phyloP scores from a whole-genome alignment of 2,113 vertebrate species.

The Myxocyprinus asiaticus region DNA sequence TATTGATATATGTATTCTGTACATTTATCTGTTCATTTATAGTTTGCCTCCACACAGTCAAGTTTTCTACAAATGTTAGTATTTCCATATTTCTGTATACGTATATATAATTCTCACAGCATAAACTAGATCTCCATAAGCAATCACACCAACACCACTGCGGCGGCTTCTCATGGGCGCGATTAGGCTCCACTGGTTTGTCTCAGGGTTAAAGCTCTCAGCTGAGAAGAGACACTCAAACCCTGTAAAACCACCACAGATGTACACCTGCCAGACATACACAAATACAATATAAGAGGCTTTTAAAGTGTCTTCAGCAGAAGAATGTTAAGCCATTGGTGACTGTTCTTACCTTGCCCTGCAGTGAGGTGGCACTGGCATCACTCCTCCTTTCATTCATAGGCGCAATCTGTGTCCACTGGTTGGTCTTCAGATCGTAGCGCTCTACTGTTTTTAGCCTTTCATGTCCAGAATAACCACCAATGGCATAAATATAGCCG shows the following conservation, averaged over 20 bases:
- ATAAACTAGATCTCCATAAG: constrained; percentile 74
- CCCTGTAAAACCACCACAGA: constrained; percentile 88
- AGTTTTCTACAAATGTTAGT: too few species aligned
- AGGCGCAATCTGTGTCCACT: constrained; percentile 79
- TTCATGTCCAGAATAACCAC: constrained; percentile 77
- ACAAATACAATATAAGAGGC: background rate
- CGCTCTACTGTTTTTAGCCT: constrained; percentile 78
- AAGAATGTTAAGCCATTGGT: too few species aligned
- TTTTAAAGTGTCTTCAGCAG: too few species aligned
- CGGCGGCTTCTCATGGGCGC: constrained; percentile 79
- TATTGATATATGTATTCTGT: too few species aligned
- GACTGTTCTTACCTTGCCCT: constrained; percentile 72
- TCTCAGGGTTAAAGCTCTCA: constrained; percentile 73
- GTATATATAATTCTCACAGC: constrained; percentile 69
- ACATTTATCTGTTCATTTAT: too few species aligned
- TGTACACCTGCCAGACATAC: constrained; percentile 76
- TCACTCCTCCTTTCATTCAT: constrained; percentile 82
- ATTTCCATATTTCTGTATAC: background rate
- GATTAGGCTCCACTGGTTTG: constrained; percentile 78
- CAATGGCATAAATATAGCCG: constrained; percentile 81
- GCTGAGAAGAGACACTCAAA: constrained; percentile 77
- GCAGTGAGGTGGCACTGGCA: constrained; percentile 75
- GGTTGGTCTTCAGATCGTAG: constrained; percentile 79
- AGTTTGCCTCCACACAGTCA: too few species aligned
- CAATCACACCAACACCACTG: constrained; percentile 78